Evolutionary conservation across 30 jellyfish, hydroid and myxozoan genomes (phyloP), one percentile per base, ranked within the genome.

Genomic region (Turritopsis rubra): DNA sequence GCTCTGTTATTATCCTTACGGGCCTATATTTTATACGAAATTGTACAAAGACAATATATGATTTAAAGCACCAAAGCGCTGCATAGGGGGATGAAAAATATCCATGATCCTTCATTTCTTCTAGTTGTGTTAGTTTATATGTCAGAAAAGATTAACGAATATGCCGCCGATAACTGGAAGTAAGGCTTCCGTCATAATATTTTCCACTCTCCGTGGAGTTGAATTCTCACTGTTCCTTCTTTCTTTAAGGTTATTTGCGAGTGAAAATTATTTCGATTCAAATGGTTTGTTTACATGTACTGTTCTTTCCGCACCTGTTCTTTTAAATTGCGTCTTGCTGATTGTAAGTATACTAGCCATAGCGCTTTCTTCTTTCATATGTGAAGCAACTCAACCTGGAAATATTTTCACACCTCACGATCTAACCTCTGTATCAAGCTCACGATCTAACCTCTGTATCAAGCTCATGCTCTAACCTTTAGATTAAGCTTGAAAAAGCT

Each of bases 141-240:
- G 13, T 77, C 91, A 19, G 88, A 88, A 54, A 83, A 71, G 41
- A 53, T 88, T 7, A 88, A 88, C 74, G 86, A 83, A 26, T 18
- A 71, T 7, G 88, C 86, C 18, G 96, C 96, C 25, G 87, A 79
- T 28, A 75, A 88, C 52, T 83, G 91, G 91, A 88, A 75, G 96
- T 88, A 77, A 27, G 91, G 13, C 60, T 41, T 41, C 13, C 60
- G 60, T 41, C 9, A 13, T 41, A 5, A 41, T 13, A 41, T 13
- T 41, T 41, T n/a, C n/a, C n/a, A n/a, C n/a, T n/a, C n/a, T n/a
- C n/a, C n/a, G n/a, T n/a, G n/a, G 60, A 3, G 13, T 41, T 41
- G 60, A 41, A 41, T 41, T 41, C 60, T 41, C 5, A 41, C 60
- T 41, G 60, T 13, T 41, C 60, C 13, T 41, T 13, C 5, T 41